These are phyloP conservation scores for Tauraco erythrolophus DNA, from an alignment of 2,113 vertebrate genomes.

Conservation along the genomic window DNA sequence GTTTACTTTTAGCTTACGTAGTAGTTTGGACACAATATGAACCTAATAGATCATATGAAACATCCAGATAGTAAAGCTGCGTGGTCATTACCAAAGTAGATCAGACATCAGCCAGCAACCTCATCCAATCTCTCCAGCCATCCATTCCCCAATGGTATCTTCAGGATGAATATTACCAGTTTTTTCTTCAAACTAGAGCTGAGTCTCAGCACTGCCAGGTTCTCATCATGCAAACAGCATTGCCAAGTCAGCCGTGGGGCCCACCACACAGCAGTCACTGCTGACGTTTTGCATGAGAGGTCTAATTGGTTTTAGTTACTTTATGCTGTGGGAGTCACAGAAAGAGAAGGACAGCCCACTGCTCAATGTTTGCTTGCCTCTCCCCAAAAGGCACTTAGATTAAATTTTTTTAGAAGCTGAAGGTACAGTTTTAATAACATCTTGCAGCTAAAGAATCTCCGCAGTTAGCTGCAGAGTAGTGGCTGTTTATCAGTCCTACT, in stretches of 20 bases:
- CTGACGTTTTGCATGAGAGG: neutral
- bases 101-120: neutral
- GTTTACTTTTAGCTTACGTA: neutral
- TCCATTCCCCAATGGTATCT: neutral
- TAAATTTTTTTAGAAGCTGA: neutral
- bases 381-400: neutral
- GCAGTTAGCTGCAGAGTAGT: conserved; percentile 1
- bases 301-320: neutral
- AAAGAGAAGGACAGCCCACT: neutral
- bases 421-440: neutral
- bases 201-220: neutral
- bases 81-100: neutral
- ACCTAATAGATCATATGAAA: neutral
- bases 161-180: neutral
- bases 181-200: neutral
- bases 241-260: neutral
- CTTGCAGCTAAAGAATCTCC: conserved; percentile 13
- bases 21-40: neutral
- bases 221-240: neutral
- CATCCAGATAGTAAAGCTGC: neutral
- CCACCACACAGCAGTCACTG: neutral
- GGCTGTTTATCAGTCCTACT: neutral
- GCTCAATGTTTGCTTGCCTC: neutral
- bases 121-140: neutral
- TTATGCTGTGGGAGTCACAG: neutral